Base-by-base conservation (phyloP, 1,140 invertebrate genomes). In the Bombyx mandarina region DNA sequence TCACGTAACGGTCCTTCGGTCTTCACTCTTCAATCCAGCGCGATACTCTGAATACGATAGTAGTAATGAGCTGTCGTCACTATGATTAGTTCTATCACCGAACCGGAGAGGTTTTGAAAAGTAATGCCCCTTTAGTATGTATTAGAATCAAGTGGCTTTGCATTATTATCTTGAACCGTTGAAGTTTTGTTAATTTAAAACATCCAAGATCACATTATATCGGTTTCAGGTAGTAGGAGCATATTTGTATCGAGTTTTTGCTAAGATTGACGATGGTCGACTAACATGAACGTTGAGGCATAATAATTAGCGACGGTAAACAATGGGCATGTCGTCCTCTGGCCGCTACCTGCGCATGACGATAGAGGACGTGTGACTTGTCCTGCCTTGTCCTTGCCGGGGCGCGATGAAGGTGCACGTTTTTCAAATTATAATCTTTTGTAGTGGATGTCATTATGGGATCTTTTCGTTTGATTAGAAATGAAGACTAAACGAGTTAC, bases 281-380 rank as follows among this genome's bases (percentile, higher is more conserved):
- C 62, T 64, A 74, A 70, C 69, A 69, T 71, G 66, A 73, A 69
- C 77, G 72, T 77, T 75, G 71, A 65, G 68, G 79, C 76, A 84
- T 86, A 83, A 84, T 83, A 82, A 86, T 84, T 79, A 83, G 80
- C 76, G 68, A 73, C 76, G 75, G 78, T 84, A 84, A 87, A 87
- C 84, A 87, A 87, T 87, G 75, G 81, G 71, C 75, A 77, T 77
- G 80, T 79, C 72, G 75, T 80, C 75, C 79, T 78, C 69, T 79
- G 75, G 72, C 63, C 68, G 79, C 83, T 85, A 86, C 83, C 83
- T 85, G 81, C 77, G 73, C 78, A 70, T 74, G 73, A 77, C 79
- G 75, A 71, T 63, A 75, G 78, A 82, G 82, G 83, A 82, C 83
- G 75, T 73, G 70, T 77, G 71, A 74, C 64, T 79, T 73, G 79